These are phyloP conservation scores for Cyaniris semiargus DNA, from an alignment of 2,888 invertebrate genomes.

Conservation along the genomic window DNA sequence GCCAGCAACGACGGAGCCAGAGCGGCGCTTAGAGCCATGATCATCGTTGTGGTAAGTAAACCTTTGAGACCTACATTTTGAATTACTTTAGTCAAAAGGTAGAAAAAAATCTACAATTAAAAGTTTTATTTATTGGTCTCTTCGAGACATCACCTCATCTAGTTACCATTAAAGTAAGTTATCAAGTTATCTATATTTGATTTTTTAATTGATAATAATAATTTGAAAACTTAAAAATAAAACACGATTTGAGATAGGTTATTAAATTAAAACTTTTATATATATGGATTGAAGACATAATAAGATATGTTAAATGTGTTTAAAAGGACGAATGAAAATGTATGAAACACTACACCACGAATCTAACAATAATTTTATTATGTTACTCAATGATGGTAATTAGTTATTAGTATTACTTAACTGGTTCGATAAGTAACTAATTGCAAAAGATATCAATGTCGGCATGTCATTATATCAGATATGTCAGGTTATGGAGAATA, in stretches of 20 bases:
- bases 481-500: slow-evolving; percentile 5
- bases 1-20: slow-evolving; percentile 94
- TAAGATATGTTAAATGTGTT: background rate
- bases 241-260: background rate
- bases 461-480: background rate
- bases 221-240: too few relatives aligned
- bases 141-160: too few relatives aligned
- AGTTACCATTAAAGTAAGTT: too few relatives aligned
- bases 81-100: background rate
- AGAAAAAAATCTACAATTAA: too few relatives aligned
- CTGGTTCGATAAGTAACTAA: background rate
- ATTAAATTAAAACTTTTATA: slow-evolving; percentile 9
- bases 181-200: too few relatives aligned
- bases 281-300: slow-evolving; percentile 11
- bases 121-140: too few relatives aligned
- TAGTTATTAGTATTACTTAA: background rate
- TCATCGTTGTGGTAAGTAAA: slow-evolving; percentile 62
- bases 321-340: background rate
- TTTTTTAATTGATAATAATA: too few relatives aligned
- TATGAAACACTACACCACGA: background rate
- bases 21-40: slow-evolving; percentile 86
- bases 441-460: background rate
- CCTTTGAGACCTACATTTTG: background rate
- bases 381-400: background rate
- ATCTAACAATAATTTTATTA: background rate